Evolutionary conservation across 2,888 invertebrate species (phyloP).

Genomic region (Erebia epiphron): DNA sequence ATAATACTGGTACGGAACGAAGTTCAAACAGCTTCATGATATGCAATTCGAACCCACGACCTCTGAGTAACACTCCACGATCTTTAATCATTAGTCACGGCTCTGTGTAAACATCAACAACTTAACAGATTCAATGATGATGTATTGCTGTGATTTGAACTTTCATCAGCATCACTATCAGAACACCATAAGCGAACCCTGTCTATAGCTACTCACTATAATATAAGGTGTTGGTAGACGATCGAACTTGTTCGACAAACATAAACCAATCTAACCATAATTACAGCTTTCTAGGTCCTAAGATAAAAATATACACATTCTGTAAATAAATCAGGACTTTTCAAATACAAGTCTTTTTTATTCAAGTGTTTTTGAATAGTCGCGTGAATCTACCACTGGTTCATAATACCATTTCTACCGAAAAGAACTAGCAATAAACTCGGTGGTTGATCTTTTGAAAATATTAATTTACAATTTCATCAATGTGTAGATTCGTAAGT

Average conservation of each 20-base stretch:
- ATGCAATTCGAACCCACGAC: conserved; percentile 5
- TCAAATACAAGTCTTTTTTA: no score
- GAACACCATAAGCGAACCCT: conserved; percentile 7
- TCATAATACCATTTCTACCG: no score
- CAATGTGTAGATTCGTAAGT: no score
- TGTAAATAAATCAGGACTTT: no score
- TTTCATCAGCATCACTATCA: conserved; percentile 25
- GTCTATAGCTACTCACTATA: conserved; percentile 10
- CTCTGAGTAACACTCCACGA: neutral
- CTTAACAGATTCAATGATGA: conserved; percentile 22
- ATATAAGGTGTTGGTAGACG: neutral
- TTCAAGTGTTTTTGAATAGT: no score
- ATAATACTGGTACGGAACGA: neutral
- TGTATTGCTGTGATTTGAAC: conserved; percentile 13
- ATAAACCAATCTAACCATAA: neutral
- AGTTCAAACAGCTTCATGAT: neutral
- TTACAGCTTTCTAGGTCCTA: no score
- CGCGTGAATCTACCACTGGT: no score
- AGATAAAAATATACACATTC: no score
- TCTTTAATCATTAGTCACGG: conserved; percentile 12
- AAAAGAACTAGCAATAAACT: no score
- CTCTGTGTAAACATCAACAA: conserved; percentile 4
- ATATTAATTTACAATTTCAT: no score
- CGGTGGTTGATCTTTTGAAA: no score
- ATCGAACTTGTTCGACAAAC: neutral